A percentile compares a stretch with the other conserved stretches of the same genome.
Evolutionary conservation across 1,140 invertebrate species (phyloP).

Genomic region (Lerema accius): DNA sequence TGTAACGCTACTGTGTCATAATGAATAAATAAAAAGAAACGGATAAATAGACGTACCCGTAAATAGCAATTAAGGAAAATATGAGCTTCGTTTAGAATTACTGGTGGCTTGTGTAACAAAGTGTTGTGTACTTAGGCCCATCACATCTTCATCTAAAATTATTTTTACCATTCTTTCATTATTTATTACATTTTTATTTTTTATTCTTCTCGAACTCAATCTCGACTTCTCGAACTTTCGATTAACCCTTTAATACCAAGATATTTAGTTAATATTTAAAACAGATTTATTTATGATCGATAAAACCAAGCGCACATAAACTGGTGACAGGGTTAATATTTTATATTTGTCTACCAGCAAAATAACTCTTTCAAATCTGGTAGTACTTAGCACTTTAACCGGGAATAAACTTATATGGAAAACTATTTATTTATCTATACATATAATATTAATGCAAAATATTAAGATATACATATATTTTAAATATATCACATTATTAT

Average conservation of each 20-base stretch:
- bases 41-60: conserved; percentile 50
- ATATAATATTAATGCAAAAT: conserved; percentile 23
- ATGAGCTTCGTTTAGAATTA: conserved; percentile 81
- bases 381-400: conserved; percentile 37
- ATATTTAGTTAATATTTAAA: conserved; percentile 21
- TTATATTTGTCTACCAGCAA: conserved; percentile 73
- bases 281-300: conserved; percentile 42
- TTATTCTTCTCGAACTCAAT: not conserved
- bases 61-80: conserved; percentile 79
- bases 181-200: conserved; percentile 9
- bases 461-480: conserved; percentile 21
- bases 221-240: not conserved
- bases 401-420: conserved; percentile 12
- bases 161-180: conserved; percentile 35
- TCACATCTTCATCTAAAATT: conserved; percentile 36
- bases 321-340: conserved; percentile 76
- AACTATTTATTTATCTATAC: conserved; percentile 27
- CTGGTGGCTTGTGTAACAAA: conserved; percentile 75
- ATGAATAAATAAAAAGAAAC: conserved; percentile 12
- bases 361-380: conserved; percentile 34
- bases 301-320: conserved; percentile 71
- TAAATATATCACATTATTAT: conserved; percentile 32
- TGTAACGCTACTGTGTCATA: conserved; percentile 14
- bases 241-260: not conserved
- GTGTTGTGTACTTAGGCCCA: conserved; percentile 64